Percentiles rank a stretch among this genome's conserved stretches.
These are phyloP conservation scores for Euleptes europaea DNA, from an alignment of 2,113 vertebrate genomes.

Conservation along the genomic window DNA sequence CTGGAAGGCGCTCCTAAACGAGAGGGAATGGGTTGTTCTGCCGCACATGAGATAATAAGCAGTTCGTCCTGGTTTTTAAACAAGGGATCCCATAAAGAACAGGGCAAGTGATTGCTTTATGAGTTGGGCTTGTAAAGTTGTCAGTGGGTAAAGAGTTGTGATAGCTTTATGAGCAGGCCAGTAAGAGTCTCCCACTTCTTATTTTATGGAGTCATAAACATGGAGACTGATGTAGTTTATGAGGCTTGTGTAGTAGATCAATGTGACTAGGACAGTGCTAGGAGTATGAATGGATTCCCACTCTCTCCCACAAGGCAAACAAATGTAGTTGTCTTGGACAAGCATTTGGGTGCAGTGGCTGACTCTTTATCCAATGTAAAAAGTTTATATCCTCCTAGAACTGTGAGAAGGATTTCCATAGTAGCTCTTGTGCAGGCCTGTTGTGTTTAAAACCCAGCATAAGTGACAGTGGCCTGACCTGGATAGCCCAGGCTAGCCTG, in stretches of 20 bases:
- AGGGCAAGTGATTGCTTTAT: constrained; percentile 38
- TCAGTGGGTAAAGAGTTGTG: background rate
- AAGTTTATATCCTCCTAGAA: background rate
- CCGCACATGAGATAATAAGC: constrained; percentile 31
- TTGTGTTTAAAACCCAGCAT: background rate
- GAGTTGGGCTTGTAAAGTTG: constrained; percentile 46
- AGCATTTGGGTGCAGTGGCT: background rate
- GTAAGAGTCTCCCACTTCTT: background rate
- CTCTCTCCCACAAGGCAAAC: background rate
- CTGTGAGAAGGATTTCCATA: background rate
- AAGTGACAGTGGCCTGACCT: background rate
- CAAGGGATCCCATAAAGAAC: background rate
- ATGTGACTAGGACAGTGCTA: background rate
- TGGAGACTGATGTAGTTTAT: background rate
- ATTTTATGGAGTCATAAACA: constrained; percentile 22
- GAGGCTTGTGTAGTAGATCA: rapidly evolving
- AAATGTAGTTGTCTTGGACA: background rate
- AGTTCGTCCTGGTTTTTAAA: constrained; percentile 12
- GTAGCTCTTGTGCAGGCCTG: background rate
- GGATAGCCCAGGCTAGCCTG: background rate
- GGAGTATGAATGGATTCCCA: background rate
- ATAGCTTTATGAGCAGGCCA: background rate
- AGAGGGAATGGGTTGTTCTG: background rate
- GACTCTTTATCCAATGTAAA: background rate
- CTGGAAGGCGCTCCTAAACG: background rate